Base-by-base conservation (phyloP, 23 tunicate species). In the Trididemnum nubilum region DNA sequence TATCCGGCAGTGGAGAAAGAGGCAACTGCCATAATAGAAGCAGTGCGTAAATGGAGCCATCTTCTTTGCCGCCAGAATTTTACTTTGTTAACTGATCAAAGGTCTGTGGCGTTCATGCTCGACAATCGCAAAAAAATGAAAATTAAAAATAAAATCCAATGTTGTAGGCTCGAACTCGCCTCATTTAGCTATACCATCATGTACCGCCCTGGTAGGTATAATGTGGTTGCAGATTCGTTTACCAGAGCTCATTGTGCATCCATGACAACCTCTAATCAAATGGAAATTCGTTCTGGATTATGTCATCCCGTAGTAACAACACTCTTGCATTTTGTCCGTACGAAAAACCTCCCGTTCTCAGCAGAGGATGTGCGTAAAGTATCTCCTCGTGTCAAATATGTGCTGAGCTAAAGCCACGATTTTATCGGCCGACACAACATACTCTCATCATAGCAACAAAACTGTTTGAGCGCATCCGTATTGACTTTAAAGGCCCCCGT, bases 21-120 rank as follows among this genome's bases (percentile, higher is more conserved):
- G 34, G 86, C 86, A 3, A 59, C 80, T 51, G 58, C 88, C 33
- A 76, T 83, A 77, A 59, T 83, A 33, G 82, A 83, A 77, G 82
- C 88, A 2, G 73, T 76, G 22, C 61, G 73, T 37, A 83, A 83
- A 59, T 83, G 88, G 88, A 58, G 33, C 19, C 39, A 75, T 60
- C 35, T 54, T 22, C 58, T 83, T 28, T 39, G 18, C 26, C 12
- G 57, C 22, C 58, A 58, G 44, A 54, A 74, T 28, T 58, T 83
- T 31, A 59, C 54, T 22, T 52, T 83, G 34, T 33, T 59, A 12
- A 83, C 88, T 52, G 82, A 83, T 60, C 88, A 83, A 31, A 75
- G 38, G 36, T 73, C 81, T 2, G 73, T 83, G 2, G 72, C 88
- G 21, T 75, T 83, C 57, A 83, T 83, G 88, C 24, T 83, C 33